Evolutionary conservation across 1,140 invertebrate genomes (phyloP), one percentile per base, ranked within the genome.

Genomic region (Heliconius nattereri): DNA sequence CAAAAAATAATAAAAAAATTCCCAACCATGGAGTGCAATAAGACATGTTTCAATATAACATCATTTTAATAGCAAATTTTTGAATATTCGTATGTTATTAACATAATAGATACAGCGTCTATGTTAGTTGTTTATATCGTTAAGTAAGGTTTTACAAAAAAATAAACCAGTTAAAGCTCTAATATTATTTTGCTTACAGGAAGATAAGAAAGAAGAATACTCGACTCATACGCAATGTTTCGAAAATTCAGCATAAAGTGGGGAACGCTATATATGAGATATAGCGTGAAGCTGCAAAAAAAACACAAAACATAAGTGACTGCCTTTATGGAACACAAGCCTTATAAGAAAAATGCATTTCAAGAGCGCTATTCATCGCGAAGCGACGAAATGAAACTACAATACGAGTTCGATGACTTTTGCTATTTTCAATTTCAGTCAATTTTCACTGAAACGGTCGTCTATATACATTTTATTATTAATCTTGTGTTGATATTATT

Each of bases 51-150:
- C 54, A 60, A 60, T 23, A 23, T 60, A n/a, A 66, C 23, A 7
- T 66, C 23, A 16, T 16, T 26, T 1, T 26, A 26, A 29, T 66
- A 66, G n/a, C 3, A 66, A 66, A 66, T 66, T 66, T 23, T 66
- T 66, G 26, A 66, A 66, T 66, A 66, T 13, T 66, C 26, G 32
- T 32, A 32, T 26, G 23, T 16, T 88, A 88, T 89, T 87, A n/a
- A 85, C 85, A 81, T 86, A 90, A 90, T 89, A 90, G 83, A 89
- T 83, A 89, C 81, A 87, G 84, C 87, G 87, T 86, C 23, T 66
- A 90, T 87, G 85, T 85, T 87, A 86, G 87, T 86, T 88, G 86
- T 89, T 85, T 89, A 72, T 32, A 84, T 86, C 86, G 85, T 86
- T 82, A 84, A 88, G 81, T 89, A 84, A 66, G n/a, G 60, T 66